phyloP scores from a whole-genome alignment of 2,113 vertebrate genomes.

The Mugil cephalus region DNA sequence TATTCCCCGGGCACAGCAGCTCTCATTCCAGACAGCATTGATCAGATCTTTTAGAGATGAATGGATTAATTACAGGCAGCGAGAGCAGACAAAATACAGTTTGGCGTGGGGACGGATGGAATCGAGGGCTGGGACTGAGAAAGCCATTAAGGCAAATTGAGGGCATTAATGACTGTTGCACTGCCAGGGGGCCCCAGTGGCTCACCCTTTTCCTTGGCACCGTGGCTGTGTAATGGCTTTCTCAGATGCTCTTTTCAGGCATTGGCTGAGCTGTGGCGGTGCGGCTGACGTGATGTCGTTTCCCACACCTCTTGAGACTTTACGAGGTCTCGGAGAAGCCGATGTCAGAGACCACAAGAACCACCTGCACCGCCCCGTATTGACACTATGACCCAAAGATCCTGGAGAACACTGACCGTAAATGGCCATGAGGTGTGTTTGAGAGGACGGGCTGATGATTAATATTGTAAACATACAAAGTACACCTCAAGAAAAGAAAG shows the following conservation, averaged over 20 bases:
- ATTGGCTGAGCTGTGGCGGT: conserved; percentile 31
- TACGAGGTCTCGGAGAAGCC: conserved; percentile 30
- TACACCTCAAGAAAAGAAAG: not conserved
- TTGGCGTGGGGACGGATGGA: conserved; percentile 67
- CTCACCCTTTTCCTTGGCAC: conserved; percentile 70
- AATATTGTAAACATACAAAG: not conserved
- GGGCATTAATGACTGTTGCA: conserved; percentile 85
- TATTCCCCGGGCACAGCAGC: conserved; percentile 55
- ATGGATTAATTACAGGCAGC: conserved; percentile 86
- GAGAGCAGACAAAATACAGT: conserved; percentile 78
- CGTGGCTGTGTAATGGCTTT: conserved; percentile 64
- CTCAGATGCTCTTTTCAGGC: conserved; percentile 60
- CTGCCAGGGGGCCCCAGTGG: conserved; percentile 75
- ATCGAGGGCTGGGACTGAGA: conserved; percentile 76
- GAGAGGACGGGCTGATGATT: not conserved
- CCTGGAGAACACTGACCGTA: not conserved
- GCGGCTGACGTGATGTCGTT: conserved; percentile 52
- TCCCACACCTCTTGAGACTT: conserved; percentile 53
- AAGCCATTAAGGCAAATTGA: conserved; percentile 86
- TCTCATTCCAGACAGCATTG: conserved; percentile 77
- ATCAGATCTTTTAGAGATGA: conserved; percentile 83
- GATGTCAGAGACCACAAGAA: conserved; percentile 42
- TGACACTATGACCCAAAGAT: not conserved
- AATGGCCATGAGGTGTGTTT: conserved; percentile 8
- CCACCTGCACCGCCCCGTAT: conserved; percentile 29